Percentiles rank a stretch among this genome's conserved stretches.
Evolutionary conservation across 2,113 vertebrate species (phyloP).

Genomic region (Calyptomena viridis): DNA sequence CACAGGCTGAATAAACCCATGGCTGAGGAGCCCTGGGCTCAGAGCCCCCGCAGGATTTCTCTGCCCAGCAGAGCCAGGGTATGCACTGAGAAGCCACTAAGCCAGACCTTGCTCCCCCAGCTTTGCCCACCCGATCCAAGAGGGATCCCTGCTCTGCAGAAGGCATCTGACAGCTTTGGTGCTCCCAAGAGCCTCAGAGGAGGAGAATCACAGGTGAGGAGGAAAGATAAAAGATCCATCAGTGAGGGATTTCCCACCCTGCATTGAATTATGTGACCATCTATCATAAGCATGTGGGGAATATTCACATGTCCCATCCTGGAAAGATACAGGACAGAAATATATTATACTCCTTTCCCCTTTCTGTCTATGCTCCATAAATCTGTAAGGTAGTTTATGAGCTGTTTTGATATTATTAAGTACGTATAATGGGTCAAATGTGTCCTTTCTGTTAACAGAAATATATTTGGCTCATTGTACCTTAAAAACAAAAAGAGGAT

Average conservation of each 20-base stretch:
- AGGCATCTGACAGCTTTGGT: neutral
- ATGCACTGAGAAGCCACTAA: neutral
- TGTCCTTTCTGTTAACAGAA: neutral
- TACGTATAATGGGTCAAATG: neutral
- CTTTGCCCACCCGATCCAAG: neutral
- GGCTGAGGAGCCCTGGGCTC: neutral
- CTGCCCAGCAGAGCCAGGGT: neutral
- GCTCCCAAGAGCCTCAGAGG: neutral
- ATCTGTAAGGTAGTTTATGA: neutral
- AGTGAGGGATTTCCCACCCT: neutral
- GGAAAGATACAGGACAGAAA: neutral
- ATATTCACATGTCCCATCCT: rapidly evolving
- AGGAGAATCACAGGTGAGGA: neutral
- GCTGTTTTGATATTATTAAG: neutral
- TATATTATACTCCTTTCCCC: neutral
- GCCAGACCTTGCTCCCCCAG: neutral
- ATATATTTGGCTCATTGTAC: neutral
- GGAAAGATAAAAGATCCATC: neutral
- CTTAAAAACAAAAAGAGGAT: neutral
- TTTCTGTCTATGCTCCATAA: neutral
- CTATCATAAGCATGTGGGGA: neutral
- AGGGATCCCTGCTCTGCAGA: neutral
- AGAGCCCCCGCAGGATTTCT: neutral
- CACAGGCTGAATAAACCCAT: neutral
- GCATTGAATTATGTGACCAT: neutral